These are phyloP conservation scores for Autographa pulchrina DNA, from an alignment of 2,888 invertebrate species.

Conservation along the genomic window DNA sequence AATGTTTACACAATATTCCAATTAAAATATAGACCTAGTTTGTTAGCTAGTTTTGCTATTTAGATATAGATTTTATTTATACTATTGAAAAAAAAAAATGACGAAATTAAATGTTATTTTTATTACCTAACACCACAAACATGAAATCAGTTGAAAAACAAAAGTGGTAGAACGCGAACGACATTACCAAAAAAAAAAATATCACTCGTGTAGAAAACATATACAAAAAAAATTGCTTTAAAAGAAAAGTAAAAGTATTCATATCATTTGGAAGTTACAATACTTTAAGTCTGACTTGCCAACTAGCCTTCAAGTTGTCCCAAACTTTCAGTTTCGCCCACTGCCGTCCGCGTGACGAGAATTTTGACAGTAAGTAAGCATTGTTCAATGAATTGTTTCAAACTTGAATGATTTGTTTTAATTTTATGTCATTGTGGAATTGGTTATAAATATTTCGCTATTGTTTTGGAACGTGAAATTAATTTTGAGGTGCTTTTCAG, in stretches of 20 bases:
- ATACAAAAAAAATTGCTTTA: neutral
- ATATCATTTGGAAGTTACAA: constrained; percentile 28
- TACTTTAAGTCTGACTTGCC: constrained; percentile 39
- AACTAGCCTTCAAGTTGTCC: constrained; percentile 36
- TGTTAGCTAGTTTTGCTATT: too few species aligned
- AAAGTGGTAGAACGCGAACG: too few species aligned
- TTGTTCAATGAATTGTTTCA: constrained; percentile 29
- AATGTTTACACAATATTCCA: too few species aligned
- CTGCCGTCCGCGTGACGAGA: constrained; percentile 34
- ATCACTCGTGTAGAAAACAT: neutral
- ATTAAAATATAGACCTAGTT: too few species aligned
- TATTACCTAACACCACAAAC: too few species aligned
- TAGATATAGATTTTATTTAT: too few species aligned
- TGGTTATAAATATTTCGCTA: constrained; percentile 6
- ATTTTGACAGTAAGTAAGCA: constrained; percentile 44
- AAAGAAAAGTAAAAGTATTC: constrained; percentile 5
- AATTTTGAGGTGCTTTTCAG: neutral
- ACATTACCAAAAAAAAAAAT: too few species aligned
- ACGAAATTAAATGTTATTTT: too few species aligned
- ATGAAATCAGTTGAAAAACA: too few species aligned
- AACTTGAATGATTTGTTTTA: constrained; percentile 30
- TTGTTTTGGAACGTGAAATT: neutral
- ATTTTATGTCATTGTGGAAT: constrained; percentile 5
- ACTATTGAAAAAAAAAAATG: too few species aligned
- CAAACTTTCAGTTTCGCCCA: constrained; percentile 37